phyloP scores from a whole-genome alignment of 92 coral and sea anemone species.

The Epizoanthus scotinus region DNA sequence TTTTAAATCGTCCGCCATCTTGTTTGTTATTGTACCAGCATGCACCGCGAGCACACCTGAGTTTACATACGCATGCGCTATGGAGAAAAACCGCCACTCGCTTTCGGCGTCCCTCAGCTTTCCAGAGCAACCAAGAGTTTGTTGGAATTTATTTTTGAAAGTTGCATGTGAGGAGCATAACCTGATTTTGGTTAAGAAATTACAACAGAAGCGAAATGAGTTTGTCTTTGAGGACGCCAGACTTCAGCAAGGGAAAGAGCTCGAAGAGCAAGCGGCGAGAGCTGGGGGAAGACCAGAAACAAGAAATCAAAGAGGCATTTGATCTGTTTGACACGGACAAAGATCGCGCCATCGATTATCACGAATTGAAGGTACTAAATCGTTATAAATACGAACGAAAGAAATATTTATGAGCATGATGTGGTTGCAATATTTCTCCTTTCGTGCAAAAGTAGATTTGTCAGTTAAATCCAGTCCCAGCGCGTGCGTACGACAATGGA shows the following conservation, averaged over 20 bases:
- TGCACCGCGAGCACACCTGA: conserved; percentile 36
- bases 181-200: not conserved
- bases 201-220: conserved; percentile 64
- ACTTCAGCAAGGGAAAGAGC: conserved; percentile 88
- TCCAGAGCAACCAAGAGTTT: conserved; percentile 54
- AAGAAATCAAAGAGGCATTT: conserved; percentile 98
- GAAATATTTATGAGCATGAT: not conserved
- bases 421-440: not conserved
- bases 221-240: conserved; percentile 92
- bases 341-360: conserved; percentile 95
- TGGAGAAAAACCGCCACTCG: conserved; percentile 57
- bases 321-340: conserved; percentile 96
- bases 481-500: not conserved
- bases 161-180: not conserved
- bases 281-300: conserved; percentile 96
- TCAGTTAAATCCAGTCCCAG: not conserved
- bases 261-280: conserved; percentile 89
- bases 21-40: conserved; percentile 38
- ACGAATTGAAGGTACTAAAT: conserved; percentile 83
- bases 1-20: too few species aligned
- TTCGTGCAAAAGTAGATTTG: not conserved
- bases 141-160: not conserved
- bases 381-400: not conserved
- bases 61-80: conserved; percentile 60
- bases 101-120: conserved; percentile 73